Evolutionary conservation across 1,140 invertebrate species (phyloP).

Genomic region (Drosophila nebulosa): DNA sequence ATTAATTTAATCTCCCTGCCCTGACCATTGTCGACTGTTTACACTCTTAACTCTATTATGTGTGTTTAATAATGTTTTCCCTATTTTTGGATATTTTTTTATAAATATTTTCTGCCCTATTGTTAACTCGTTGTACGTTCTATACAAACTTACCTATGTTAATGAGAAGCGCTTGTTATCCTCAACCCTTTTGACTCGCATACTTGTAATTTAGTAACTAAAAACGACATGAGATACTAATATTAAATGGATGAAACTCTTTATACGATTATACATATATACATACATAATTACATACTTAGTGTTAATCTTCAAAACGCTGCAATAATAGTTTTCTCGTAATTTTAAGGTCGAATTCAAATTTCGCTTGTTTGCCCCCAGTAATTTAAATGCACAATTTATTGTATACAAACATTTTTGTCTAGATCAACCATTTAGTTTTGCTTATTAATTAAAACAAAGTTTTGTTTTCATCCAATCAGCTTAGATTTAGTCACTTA

Average conservation of each 20-base stretch:
- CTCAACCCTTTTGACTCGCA: constrained; percentile 42
- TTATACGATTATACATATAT: constrained; percentile 29
- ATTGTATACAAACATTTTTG: constrained; percentile 39
- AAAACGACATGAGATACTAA: constrained; percentile 61
- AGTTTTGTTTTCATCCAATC: constrained; percentile 46
- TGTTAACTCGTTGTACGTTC: constrained; percentile 75
- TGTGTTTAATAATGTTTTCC: constrained; percentile 2
- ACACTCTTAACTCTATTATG: constrained; percentile 47
- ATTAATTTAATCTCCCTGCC: constrained; percentile 42
- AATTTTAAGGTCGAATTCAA: constrained; percentile 40
- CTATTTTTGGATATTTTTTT: constrained; percentile 43
- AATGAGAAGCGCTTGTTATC: constrained; percentile 44
- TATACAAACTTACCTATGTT: constrained; percentile 36
- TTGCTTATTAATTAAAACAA: constrained; percentile 49
- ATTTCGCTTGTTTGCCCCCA: constrained; percentile 23
- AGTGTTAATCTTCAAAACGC: constrained; percentile 49
- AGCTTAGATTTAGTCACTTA: constrained; percentile 53
- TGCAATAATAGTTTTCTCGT: constrained; percentile 52
- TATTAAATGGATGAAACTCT: constrained; percentile 40
- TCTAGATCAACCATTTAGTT: constrained; percentile 33
- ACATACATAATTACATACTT: constrained; percentile 32
- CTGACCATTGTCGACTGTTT: constrained; percentile 29
- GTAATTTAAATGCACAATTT: constrained; percentile 36
- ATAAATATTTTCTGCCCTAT: constrained; percentile 24
- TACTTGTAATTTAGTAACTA: constrained; percentile 60